These are phyloP conservation scores for Ochlodes sylvanus DNA, from an alignment of 2,888 invertebrate species.

Conservation along the genomic window DNA sequence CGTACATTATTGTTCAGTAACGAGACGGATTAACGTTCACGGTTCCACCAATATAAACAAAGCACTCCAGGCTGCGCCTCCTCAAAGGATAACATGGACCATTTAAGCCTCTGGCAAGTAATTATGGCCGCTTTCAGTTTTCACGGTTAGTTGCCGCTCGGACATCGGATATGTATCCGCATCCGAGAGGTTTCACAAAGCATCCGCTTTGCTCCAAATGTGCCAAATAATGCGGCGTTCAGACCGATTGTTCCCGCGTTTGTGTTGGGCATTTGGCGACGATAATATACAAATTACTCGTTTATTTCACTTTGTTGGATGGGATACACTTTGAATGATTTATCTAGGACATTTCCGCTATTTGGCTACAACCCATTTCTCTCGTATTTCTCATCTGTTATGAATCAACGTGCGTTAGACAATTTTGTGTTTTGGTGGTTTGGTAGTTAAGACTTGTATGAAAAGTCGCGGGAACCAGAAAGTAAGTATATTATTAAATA, in stretches of 20 bases:
- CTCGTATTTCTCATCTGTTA: too few species aligned
- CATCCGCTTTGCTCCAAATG: slow-evolving; percentile 17
- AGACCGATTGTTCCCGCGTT: slow-evolving; percentile 14
- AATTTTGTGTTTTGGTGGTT: too few species aligned
- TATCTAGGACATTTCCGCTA: too few species aligned
- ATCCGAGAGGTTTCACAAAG: slow-evolving; percentile 25
- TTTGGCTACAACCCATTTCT: too few species aligned
- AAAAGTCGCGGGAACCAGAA: too few species aligned
- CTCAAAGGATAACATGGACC: slow-evolving; percentile 26
- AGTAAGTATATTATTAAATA: too few species aligned
- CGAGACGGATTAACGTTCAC: neutral
- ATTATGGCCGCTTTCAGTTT: slow-evolving; percentile 53
- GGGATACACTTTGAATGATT: neutral
- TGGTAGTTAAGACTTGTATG: too few species aligned
- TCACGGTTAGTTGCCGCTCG: slow-evolving; percentile 46
- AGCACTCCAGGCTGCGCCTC: slow-evolving; percentile 4
- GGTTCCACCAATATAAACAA: slow-evolving; percentile 18
- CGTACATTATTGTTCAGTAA: neutral
- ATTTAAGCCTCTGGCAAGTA: slow-evolving; percentile 20
- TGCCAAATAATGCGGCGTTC: slow-evolving; percentile 18
- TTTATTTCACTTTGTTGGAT: neutral
- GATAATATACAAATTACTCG: slow-evolving; percentile 2
- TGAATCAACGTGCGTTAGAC: too few species aligned
- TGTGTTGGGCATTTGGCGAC: neutral
- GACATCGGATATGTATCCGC: slow-evolving; percentile 33